Conservation (phyloP, 2,888 invertebrate genomes). For the Anoplius nigerrimus region DNA sequence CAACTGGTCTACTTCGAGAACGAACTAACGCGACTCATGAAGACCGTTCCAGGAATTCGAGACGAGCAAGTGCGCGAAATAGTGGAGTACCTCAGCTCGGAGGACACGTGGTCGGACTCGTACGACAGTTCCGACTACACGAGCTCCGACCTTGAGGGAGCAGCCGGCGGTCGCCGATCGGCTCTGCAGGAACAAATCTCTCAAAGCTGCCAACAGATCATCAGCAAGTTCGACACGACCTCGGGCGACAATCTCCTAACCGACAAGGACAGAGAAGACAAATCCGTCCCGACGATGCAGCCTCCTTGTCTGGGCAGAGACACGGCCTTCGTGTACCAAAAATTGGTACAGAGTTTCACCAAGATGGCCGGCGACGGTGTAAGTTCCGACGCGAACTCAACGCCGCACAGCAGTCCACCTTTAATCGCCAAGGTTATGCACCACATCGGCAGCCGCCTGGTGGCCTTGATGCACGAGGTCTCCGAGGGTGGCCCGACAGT, state of each 20-base stretch:
- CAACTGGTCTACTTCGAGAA: slow-evolving; percentile 93
- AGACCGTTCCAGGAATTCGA: slow-evolving; percentile 93
- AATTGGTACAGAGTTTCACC: slow-evolving; percentile 89
- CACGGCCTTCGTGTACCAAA: slow-evolving; percentile 91
- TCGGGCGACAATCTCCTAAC: slow-evolving; percentile 43
- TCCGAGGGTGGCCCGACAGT: slow-evolving; percentile 81
- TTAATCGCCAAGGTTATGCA: slow-evolving; percentile 94
- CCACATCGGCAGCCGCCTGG: slow-evolving; percentile 90
- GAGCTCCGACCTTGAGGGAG: slow-evolving; percentile 89
- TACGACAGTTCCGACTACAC: slow-evolving; percentile 95
- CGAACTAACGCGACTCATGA: slow-evolving; percentile 92
- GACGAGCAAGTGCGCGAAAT: slow-evolving; percentile 94
- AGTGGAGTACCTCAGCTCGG: slow-evolving; percentile 93
- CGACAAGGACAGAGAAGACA: slow-evolving; percentile 44
- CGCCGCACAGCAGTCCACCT: slow-evolving; percentile 85
- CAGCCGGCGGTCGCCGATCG: slow-evolving; percentile 79
- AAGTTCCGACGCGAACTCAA: slow-evolving; percentile 75
- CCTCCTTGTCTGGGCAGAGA: slow-evolving; percentile 79
- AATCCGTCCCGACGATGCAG: slow-evolving; percentile 75
- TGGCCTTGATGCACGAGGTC: slow-evolving; percentile 94
- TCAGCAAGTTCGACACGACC: slow-evolving; percentile 85
- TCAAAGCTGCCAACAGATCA: slow-evolving; percentile 91
- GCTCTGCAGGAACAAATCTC: slow-evolving; percentile 90
- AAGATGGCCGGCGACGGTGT: slow-evolving; percentile 82
- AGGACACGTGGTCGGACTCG: slow-evolving; percentile 95